A percentile compares a stretch with the other conserved stretches of the same genome.
phyloP scores from a whole-genome alignment of 1,140 invertebrate genomes.

The Drosophila sechellia region DNA sequence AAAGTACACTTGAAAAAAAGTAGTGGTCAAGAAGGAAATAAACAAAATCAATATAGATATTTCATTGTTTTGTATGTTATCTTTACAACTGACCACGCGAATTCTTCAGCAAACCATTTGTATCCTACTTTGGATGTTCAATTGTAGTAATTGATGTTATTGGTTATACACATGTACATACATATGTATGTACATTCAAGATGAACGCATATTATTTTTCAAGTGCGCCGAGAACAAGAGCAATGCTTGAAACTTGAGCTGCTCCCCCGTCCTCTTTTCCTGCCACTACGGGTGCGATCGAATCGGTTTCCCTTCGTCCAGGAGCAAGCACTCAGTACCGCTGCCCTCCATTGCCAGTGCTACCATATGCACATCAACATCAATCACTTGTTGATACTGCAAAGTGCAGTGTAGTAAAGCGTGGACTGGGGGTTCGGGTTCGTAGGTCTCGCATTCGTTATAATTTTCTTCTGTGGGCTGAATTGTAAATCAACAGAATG shows the following conservation, averaged over 20 bases:
- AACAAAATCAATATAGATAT: neutral
- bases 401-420: slow-evolving; percentile 17
- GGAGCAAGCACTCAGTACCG: neutral
- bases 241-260: slow-evolving; percentile 32
- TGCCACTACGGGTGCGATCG: neutral
- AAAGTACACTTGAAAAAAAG: slow-evolving; percentile 19
- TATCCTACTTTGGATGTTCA: no score
- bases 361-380: slow-evolving; percentile 27
- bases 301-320: neutral
- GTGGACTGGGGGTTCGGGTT: slow-evolving; percentile 1
- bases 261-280: slow-evolving; percentile 6
- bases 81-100: neutral
- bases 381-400: slow-evolving; percentile 73
- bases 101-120: neutral
- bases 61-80: neutral
- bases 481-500: slow-evolving; percentile 70
- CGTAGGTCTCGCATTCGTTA: slow-evolving; percentile 1
- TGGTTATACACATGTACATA: no score
- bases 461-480: slow-evolving; percentile 27
- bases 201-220: neutral
- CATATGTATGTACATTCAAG: no score
- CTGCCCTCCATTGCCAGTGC: no score
- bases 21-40: no score
- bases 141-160: no score
- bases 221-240: slow-evolving; percentile 6